Evolutionary conservation across 1,140 invertebrate species (phyloP).

Genomic region (Drosophila hydei): DNA sequence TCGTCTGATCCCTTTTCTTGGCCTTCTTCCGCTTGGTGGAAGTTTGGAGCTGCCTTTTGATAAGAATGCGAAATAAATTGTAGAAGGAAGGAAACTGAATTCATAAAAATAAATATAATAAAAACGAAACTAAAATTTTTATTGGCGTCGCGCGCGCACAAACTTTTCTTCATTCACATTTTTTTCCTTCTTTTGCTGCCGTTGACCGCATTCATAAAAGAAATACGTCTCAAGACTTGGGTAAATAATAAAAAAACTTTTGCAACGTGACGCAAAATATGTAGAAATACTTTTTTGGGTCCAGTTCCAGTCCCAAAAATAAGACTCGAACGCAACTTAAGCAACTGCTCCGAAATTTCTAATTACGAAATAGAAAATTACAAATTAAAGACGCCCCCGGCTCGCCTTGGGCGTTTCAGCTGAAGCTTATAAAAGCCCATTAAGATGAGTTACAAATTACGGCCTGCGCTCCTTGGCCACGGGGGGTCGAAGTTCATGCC

Average conservation of each 20-base stretch:
- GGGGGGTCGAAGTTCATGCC: not conserved
- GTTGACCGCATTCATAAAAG: slow-evolving; percentile 38
- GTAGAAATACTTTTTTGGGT: slow-evolving; percentile 16
- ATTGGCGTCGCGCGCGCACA: slow-evolving; percentile 34
- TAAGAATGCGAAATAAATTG: slow-evolving; percentile 69
- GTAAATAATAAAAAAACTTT: slow-evolving; percentile 59
- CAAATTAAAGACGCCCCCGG: slow-evolving; percentile 35
- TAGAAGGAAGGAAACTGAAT: slow-evolving; percentile 57
- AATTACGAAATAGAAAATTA: slow-evolving; percentile 54
- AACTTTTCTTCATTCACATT: slow-evolving; percentile 26
- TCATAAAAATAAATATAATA: slow-evolving; percentile 65
- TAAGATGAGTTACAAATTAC: slow-evolving; percentile 53
- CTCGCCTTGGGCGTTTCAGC: slow-evolving; percentile 2
- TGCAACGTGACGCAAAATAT: slow-evolving; percentile 24
- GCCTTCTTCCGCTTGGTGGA: slow-evolving; percentile 23
- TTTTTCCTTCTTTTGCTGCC: slow-evolving; percentile 1
- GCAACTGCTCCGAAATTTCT: slow-evolving; percentile 27
- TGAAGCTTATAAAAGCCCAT: slow-evolving; percentile 59
- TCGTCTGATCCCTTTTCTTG: slow-evolving; percentile 36
- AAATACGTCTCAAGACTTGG: slow-evolving; percentile 48
- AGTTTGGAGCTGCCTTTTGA: slow-evolving; percentile 48
- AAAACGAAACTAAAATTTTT: slow-evolving; percentile 64
- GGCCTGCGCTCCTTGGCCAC: not conserved
- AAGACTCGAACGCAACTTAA: slow-evolving; percentile 3
- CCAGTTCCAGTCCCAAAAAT: not conserved